Evolutionary conservation across 2,113 vertebrate genomes (phyloP), one percentile per base, ranked within the genome.

Genomic region (Rhombomys opimus): DNA sequence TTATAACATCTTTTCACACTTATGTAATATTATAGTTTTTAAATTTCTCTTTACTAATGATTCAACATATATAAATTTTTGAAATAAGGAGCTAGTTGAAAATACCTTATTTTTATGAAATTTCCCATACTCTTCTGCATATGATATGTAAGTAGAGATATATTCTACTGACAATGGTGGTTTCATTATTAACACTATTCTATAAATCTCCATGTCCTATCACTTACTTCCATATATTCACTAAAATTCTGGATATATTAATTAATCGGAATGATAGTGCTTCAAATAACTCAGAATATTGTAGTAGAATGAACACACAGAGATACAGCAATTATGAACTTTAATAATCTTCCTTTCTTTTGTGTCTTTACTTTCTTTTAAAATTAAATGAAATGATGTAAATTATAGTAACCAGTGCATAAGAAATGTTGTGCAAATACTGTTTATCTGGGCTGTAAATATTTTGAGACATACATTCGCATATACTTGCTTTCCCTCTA

Each of bases 101-200:
- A 91, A 67, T 20, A 89, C 23, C 59, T 96, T 89, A 78, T 73
- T 86, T 77, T 95, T 93, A 30, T 73, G 35, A 77, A 88, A 94
- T 88, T 38, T 70, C 20, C 65, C 73, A 61, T 50, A 52, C 4
- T 3, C 11, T 3, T 65, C 18, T 87, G 9, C 10, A 80, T 59
- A 86, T 23, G 14, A 86, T 80, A 25, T 72, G 2, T 41, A 22
- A 27, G 12, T 68, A 30, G 10, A 89, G 17, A 12, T 91, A 11
- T 23, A 63, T 94, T 89, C 3, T 5, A 80, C 23, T 75, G 50
- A 94, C 30, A 96, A 91, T 27, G 15, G 96, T 75, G 68, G 94
- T 38, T 85, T n/a, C 63, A 67, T 54, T 80, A n/a, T 89, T 92
- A 93, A 75, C 38, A 75, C 8, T 82, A 80, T 84, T 84, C 17